Conservation (phyloP, 37 sponge, comb jelly and placozoan genomes). For the Corticium candelabrum region DNA sequence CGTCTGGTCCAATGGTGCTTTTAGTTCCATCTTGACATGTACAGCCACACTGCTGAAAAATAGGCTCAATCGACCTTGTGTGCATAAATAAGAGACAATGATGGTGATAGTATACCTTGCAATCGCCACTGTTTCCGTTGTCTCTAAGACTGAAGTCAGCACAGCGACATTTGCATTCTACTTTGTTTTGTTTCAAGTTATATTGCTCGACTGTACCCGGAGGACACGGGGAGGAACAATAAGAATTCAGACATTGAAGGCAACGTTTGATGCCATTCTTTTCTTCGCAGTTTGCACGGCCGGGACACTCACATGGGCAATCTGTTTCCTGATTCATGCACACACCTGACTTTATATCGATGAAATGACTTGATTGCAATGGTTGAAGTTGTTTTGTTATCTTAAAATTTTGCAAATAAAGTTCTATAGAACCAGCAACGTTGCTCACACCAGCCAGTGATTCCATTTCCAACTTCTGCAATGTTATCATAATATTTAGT, state of each 20-base stretch:
- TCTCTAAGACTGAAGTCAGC: neutral
- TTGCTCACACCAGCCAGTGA: neutral
- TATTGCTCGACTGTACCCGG: neutral
- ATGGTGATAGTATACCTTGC: neutral
- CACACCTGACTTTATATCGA: neutral
- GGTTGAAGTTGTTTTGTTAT: neutral
- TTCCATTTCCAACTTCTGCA: neutral
- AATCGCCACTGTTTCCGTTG: neutral
- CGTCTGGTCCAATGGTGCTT: neutral
- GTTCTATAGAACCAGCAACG: neutral
- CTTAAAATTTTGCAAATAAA: neutral
- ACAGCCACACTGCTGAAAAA: neutral
- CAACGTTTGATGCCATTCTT: too few relatives aligned
- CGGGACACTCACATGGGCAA: conserved; percentile 1
- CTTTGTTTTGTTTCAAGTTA: neutral
- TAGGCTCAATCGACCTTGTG: too few relatives aligned
- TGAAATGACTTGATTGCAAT: neutral
- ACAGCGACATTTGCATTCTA: neutral
- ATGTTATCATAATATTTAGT: too few relatives aligned
- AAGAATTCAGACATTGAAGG: too few relatives aligned
- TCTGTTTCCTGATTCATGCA: neutral
- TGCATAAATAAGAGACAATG: too few relatives aligned
- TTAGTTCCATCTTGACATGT: neutral
- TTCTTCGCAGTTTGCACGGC: neutral
- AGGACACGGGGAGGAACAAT: neutral